Percentiles rank a stretch among this genome's conserved stretches.
These are phyloP conservation scores for Pyrrhosoma nymphula DNA, from an alignment of 2,888 invertebrate genomes.

Conservation along the genomic window DNA sequence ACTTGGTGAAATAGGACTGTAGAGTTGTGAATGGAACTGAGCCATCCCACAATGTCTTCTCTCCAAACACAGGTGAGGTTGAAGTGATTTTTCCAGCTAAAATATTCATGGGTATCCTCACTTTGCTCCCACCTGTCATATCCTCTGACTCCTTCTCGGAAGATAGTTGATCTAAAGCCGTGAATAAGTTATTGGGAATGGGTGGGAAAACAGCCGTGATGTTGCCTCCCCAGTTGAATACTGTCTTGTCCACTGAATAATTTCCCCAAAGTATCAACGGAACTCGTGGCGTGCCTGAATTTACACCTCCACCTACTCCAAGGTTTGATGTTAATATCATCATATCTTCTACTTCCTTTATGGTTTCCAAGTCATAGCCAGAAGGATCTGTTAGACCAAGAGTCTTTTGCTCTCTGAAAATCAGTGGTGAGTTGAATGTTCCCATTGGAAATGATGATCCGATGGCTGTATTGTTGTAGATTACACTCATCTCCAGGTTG, in stretches of 20 bases:
- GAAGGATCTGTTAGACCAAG: background rate
- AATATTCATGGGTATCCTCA: constrained; percentile 21
- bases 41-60: constrained; percentile 45
- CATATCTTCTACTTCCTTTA: background rate
- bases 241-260: constrained; percentile 70
- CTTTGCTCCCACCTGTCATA: background rate
- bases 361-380: background rate
- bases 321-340: background rate
- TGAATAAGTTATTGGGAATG: constrained; percentile 69
- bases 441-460: background rate
- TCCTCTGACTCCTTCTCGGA: background rate
- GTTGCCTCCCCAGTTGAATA: constrained; percentile 69
- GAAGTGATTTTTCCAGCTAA: constrained; percentile 24
- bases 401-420: constrained; percentile 32
- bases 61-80: constrained; percentile 17
- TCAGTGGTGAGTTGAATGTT: constrained; percentile 46
- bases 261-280: constrained; percentile 70
- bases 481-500: background rate
- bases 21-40: constrained; percentile 27
- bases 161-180: constrained; percentile 68
- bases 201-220: constrained; percentile 69
- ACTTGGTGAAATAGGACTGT: background rate
- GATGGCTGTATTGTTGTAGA: background rate
- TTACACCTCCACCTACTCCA: background rate
- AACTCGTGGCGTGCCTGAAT: constrained; percentile 68